Conservation (phyloP, 2,797 vertebrate genomes). For the Cossypha niveicapilla region DNA sequence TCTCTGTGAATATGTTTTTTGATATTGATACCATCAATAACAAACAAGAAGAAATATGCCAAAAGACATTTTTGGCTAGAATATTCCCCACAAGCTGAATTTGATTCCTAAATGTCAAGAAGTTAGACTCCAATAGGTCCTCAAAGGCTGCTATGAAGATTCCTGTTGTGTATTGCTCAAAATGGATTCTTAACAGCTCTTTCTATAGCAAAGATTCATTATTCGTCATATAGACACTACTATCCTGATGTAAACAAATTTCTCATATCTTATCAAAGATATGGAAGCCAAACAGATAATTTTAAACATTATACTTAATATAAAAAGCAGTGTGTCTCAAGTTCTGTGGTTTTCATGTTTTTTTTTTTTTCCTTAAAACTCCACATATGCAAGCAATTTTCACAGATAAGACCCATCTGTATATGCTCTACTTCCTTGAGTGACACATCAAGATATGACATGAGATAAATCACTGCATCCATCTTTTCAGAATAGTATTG, state of each 20-base stretch:
- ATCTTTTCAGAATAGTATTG: neutral
- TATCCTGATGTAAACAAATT: neutral
- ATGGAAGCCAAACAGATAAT: neutral
- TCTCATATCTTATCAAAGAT: neutral
- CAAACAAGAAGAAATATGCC: neutral
- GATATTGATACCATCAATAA: neutral
- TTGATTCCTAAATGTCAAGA: neutral
- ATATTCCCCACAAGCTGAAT: neutral
- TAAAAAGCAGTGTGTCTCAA: neutral
- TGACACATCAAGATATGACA: neutral
- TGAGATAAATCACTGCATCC: neutral
- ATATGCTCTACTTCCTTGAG: neutral
- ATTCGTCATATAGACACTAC: neutral
- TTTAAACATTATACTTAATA: neutral
- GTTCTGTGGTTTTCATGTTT: neutral
- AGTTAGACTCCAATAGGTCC: neutral
- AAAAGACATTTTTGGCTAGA: neutral
- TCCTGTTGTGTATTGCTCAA: neutral
- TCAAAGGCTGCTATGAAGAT: accelerated
- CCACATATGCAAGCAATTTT: neutral
- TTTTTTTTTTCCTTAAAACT: neutral
- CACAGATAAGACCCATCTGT: neutral
- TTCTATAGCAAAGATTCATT: neutral
- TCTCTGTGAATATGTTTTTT: neutral
- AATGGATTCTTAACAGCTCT: neutral